Conservation (phyloP, 2,797 vertebrate species). For the Lacerta bilineata region DNA sequence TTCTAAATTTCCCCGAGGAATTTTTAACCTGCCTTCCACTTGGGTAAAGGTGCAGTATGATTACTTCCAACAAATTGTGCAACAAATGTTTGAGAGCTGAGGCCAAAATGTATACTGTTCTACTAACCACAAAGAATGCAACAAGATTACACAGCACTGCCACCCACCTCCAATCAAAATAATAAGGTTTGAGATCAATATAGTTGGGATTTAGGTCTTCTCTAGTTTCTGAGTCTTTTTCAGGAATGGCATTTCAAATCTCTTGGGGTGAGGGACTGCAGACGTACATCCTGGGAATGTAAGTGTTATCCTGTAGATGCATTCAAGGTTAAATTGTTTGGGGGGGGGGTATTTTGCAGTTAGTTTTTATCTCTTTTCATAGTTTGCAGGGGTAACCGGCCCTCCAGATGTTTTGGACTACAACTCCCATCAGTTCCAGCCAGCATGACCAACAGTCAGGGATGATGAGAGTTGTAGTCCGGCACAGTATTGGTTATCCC, state of each 20-base stretch:
- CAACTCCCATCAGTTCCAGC: no score
- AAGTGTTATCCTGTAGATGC: not conserved
- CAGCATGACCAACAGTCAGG: not conserved
- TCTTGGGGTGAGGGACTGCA: not conserved
- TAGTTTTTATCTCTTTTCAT: not conserved
- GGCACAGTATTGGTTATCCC: no score
- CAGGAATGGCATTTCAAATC: not conserved
- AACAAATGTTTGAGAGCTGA: conserved; percentile 27
- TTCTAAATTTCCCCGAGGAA: conserved; percentile 16
- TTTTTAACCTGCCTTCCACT: conserved; percentile 3
- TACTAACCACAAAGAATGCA: conserved; percentile 13
- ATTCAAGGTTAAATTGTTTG: not conserved
- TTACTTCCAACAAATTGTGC: conserved; percentile 26
- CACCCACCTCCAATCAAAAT: conserved; percentile 26
- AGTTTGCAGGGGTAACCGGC: no score
- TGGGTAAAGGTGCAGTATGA: conserved; percentile 25
- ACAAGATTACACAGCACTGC: conserved; percentile 5
- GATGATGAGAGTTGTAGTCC: no score
- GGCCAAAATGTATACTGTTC: not conserved
- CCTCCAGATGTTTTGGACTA: no score
- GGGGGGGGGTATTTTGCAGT: not conserved
- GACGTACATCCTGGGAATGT: not conserved
- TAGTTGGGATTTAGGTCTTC: conserved; percentile 19
- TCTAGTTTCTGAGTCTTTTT: not conserved
- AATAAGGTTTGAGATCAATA: conserved; percentile 25